These are phyloP conservation scores for Penaeus monodon DNA, from an alignment of 2,888 invertebrate species.

Conservation along the genomic window DNA sequence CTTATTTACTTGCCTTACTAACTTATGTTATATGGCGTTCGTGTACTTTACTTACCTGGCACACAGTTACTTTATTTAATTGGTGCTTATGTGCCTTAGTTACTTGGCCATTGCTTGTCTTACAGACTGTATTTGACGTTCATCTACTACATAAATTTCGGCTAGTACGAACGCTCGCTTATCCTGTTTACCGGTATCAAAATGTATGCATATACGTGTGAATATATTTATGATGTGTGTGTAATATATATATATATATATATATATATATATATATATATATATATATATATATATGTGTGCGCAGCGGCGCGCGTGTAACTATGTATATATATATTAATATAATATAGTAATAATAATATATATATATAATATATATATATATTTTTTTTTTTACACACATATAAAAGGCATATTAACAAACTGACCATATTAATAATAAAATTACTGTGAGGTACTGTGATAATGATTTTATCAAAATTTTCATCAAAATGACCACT, in stretches of 20 bases:
- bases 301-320: neutral
- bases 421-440: too few relatives aligned
- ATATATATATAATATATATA: neutral
- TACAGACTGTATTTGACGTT: too few relatives aligned
- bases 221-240: neutral
- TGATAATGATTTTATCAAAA: too few relatives aligned
- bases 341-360: neutral
- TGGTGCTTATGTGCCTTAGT: too few relatives aligned
- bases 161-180: neutral
- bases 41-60: too few relatives aligned
- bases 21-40: too few relatives aligned
- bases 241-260: slow-evolving; percentile 20
- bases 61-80: too few relatives aligned
- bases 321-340: neutral
- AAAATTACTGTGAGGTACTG: too few relatives aligned
- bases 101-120: too few relatives aligned
- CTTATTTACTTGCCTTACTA: too few relatives aligned
- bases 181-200: neutral
- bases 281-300: neutral
- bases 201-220: too few relatives aligned
- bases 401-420: neutral
- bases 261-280: slow-evolving; percentile 27
- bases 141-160: neutral
- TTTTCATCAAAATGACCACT: too few relatives aligned
- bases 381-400: neutral